phyloP scores from a whole-genome alignment of 2,888 invertebrate species.

The Asteroscopus sphinx region DNA sequence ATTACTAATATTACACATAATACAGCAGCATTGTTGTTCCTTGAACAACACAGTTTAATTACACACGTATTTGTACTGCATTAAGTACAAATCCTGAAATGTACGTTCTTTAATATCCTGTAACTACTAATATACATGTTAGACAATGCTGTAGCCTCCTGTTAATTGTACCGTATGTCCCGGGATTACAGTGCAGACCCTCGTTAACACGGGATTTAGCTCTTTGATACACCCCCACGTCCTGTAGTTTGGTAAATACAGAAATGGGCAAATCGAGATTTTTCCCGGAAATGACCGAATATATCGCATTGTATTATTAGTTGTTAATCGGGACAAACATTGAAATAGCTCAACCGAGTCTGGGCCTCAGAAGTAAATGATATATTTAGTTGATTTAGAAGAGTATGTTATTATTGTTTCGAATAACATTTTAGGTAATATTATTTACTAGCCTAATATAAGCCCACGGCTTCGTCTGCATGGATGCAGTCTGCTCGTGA shows the following conservation, averaged over 20 bases:
- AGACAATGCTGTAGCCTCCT: slow-evolving; percentile 65
- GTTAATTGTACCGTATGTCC: slow-evolving; percentile 75
- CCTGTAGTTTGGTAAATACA: slow-evolving; percentile 51
- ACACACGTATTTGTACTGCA: slow-evolving; percentile 45
- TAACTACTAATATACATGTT: slow-evolving; percentile 55
- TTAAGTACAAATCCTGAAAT: slow-evolving; percentile 38
- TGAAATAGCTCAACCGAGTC: background rate
- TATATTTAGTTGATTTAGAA: background rate
- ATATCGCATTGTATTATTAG: slow-evolving; percentile 27
- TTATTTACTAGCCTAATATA: background rate
- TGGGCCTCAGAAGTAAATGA: background rate
- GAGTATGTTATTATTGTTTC: background rate
- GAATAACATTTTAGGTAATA: background rate
- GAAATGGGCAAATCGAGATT: slow-evolving; percentile 48
- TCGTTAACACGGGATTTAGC: slow-evolving; percentile 80
- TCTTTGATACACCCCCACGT: slow-evolving; percentile 67
- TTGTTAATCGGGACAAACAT: slow-evolving; percentile 16
- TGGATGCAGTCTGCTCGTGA: too few relatives aligned
- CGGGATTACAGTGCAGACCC: slow-evolving; percentile 74
- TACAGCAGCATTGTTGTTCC: slow-evolving; percentile 4
- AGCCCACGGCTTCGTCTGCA: too few relatives aligned
- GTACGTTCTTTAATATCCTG: slow-evolving; percentile 44
- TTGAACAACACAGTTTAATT: slow-evolving; percentile 28
- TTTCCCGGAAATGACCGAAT: slow-evolving; percentile 35
- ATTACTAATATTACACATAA: background rate